A percentile compares a stretch with the other conserved stretches of the same genome.
phyloP scores from a whole-genome alignment of 1,140 invertebrate species.

The Gerris buenoi region DNA sequence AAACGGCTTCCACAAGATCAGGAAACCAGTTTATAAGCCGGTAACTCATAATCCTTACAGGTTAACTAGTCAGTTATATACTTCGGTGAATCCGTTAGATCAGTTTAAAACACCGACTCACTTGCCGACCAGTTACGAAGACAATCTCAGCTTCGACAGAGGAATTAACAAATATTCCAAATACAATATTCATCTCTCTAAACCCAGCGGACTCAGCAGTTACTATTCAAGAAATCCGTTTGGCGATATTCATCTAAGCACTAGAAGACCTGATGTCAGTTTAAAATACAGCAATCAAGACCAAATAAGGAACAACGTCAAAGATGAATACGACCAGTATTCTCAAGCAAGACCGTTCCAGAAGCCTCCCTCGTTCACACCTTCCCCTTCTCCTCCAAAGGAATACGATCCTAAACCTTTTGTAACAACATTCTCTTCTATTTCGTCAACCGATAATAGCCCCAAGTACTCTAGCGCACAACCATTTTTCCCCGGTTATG shows the following conservation, averaged over 20 bases:
- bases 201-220: neutral
- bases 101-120: constrained; percentile 1
- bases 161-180: neutral
- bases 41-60: neutral
- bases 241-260: constrained; percentile 15
- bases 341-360: constrained; percentile 21
- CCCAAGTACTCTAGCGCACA: constrained; percentile 12
- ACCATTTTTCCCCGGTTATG: constrained; percentile 7
- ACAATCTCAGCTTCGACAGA: neutral
- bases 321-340: constrained; percentile 18
- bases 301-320: constrained; percentile 8
- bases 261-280: constrained; percentile 10
- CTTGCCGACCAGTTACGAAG: neutral
- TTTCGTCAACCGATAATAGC: neutral
- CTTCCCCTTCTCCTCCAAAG: neutral
- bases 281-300: constrained; percentile 7
- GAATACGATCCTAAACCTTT: constrained; percentile 2
- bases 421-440: constrained; percentile 12
- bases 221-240: constrained; percentile 5
- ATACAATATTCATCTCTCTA: neutral
- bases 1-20: neutral
- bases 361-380: constrained; percentile 6
- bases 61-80: neutral
- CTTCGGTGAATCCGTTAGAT: neutral
- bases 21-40: constrained; percentile 4